phyloP scores from a whole-genome alignment of 2,797 vertebrate species.

The Falco rusticolus region DNA sequence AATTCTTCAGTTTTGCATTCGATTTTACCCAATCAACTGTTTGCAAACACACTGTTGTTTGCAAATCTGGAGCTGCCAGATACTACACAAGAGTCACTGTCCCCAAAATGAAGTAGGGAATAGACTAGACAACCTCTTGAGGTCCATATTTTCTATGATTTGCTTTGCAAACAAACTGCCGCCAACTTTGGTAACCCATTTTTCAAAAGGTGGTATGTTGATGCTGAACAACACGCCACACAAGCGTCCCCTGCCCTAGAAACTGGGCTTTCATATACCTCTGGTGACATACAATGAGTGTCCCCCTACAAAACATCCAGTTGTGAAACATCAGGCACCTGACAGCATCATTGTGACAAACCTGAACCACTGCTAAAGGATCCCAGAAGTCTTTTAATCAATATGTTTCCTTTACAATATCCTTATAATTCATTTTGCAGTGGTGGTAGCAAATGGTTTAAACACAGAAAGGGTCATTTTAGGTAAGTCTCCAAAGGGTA shows the following conservation, averaged over 20 bases:
- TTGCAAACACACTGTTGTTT: not conserved
- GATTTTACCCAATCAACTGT: not conserved
- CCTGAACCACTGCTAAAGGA: not conserved
- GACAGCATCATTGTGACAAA: not conserved
- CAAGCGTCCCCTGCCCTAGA: fast-evolving
- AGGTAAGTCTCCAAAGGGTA: slow-evolving; percentile 47
- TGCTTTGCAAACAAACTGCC: not conserved
- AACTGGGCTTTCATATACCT: not conserved
- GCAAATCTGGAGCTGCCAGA: not conserved
- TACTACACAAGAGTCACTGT: not conserved
- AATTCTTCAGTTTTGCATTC: not conserved
- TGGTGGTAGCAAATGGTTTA: slow-evolving; percentile 1
- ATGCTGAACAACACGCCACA: not conserved
- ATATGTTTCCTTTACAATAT: not conserved
- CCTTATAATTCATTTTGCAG: slow-evolving; percentile 27
- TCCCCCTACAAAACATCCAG: not conserved
- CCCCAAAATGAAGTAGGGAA: not conserved
- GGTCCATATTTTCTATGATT: not conserved
- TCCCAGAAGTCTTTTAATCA: not conserved
- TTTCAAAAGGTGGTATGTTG: not conserved
- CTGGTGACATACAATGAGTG: not conserved
- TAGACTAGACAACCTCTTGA: not conserved
- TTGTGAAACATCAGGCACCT: not conserved
- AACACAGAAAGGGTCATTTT: slow-evolving; percentile 40
- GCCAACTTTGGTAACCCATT: not conserved